Evolutionary conservation across 2,888 invertebrate species (phyloP).

Genomic region (Pandemis cinnamomeana): DNA sequence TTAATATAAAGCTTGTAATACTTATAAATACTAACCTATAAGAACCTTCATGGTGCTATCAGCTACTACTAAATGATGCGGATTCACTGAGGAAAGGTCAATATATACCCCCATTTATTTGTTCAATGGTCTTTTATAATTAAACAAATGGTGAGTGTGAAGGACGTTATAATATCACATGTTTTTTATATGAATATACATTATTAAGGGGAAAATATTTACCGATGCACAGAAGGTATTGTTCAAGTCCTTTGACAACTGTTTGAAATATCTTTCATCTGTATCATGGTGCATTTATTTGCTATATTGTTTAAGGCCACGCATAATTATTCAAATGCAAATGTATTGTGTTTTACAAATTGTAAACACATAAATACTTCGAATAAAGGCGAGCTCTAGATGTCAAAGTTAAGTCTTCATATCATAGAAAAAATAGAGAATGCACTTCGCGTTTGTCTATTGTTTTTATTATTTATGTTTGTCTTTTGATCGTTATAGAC

Average conservation of each 20-base stretch:
- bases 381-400: not conserved
- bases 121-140: not conserved
- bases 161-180: not conserved
- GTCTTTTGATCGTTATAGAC: not conserved
- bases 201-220: not conserved
- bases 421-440: too few species aligned
- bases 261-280: not conserved
- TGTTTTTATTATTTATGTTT: not conserved
- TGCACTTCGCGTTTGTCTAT: not conserved
- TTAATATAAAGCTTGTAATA: too few species aligned
- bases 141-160: not conserved
- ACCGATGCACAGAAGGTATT: not conserved
- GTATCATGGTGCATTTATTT: not conserved
- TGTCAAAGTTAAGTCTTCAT: not conserved
- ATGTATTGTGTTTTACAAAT: not conserved
- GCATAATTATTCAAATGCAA: not conserved
- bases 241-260: not conserved
- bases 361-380: not conserved
- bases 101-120: not conserved
- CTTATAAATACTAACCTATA: conserved; percentile 4
- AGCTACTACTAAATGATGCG: not conserved
- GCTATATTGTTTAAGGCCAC: not conserved
- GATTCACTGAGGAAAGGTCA: not conserved
- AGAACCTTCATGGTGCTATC: conserved; percentile 14
- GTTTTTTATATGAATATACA: not conserved